phyloP scores from a whole-genome alignment of 1,140 invertebrate genomes.

The Heliconius melpomene region DNA sequence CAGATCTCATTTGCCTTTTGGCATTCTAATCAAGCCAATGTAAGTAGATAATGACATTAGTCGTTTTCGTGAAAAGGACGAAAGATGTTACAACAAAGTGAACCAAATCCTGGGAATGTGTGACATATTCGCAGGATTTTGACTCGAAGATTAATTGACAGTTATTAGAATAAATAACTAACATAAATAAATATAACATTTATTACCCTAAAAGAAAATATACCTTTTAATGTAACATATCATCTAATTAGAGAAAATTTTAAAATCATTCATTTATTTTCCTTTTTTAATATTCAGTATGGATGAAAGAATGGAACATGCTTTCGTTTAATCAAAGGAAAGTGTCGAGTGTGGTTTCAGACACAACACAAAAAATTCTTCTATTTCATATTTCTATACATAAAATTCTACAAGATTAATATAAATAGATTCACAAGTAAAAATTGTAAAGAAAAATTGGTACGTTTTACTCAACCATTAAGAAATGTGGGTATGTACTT shows the following conservation, averaged over 20 bases:
- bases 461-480: no score
- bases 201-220: no score
- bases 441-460: no score
- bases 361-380: background rate
- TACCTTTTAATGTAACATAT: no score
- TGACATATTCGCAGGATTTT: background rate
- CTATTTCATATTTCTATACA: background rate
- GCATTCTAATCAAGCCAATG: conserved; percentile 23
- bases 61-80: background rate
- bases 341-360: background rate
- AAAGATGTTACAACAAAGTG: background rate
- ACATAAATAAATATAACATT: no score
- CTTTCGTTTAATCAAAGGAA: background rate
- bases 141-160: no score
- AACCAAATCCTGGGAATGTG: background rate
- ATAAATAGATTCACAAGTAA: no score
- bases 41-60: conserved; percentile 16
- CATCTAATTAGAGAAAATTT: no score
- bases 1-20: conserved; percentile 21
- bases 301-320: background rate
- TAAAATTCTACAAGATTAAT: background rate
- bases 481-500: no score
- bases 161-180: no score
- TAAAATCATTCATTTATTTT: background rate
- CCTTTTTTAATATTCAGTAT: background rate